Base-by-base conservation (phyloP, 64 coral and sea anemone genomes). In the Montipora cactus region DNA sequence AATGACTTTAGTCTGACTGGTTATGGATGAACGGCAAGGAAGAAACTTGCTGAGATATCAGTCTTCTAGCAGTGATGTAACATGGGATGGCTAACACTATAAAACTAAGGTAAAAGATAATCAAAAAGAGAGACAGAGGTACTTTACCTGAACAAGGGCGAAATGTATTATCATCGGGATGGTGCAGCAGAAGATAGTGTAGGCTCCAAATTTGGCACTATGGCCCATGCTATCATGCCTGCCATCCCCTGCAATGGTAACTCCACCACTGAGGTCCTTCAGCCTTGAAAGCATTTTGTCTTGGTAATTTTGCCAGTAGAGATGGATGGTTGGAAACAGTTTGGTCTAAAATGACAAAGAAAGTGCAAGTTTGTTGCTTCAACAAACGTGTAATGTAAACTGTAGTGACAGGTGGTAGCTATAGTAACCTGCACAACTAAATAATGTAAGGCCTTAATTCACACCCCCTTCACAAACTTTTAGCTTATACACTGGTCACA, bases 171-270 rank as follows among this genome's bases (percentile, higher is more conserved):
- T 67, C 64, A 67, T 67, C 18, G 64, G 76, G 11, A 78, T 45
- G 76, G 76, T 78, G 49, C 76, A 78, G 21, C 76, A 78, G 49
- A 78, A 78, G 37, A 78, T 78, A 51, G 76, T 78, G 49, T 78
- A 78, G 37, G 76, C 76, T 47, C 76, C 37, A 78, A 47, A 57
- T 57, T 57, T 57, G 53, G 53, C 53, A 57, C 53, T 57, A 57
- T 57, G 53, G 53, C 53, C 53, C 53, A 57, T 57, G 53, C 53
- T 57, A 57, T 57, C 53, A 57, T 57, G 53, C 53, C 53, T 57
- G 53, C 53, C 53, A 11, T 57, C 53, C 53, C 53, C 53, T 57
- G 53, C 53, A 57, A 57, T 57, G 52, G 53, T 57, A 57, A 57
- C 53, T 57, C 53, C 53, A 57, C 53, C 53, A 57, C 53, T 3